Percentiles rank a stretch among this genome's conserved stretches.
Evolutionary conservation across 2,888 invertebrate species (phyloP).

Genomic region (Baccha elongata): DNA sequence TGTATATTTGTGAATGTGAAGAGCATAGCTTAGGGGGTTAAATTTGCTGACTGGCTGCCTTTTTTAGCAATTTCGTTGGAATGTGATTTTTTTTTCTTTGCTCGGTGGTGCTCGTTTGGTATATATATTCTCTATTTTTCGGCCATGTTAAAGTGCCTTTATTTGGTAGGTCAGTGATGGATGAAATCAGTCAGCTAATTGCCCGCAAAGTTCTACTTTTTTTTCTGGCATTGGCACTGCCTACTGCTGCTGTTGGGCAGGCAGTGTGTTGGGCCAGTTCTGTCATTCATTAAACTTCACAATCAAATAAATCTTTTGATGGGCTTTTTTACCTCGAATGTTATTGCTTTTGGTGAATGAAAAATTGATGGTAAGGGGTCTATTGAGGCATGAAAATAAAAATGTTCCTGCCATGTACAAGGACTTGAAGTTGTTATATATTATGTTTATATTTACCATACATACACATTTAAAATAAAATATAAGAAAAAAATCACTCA

Average conservation of each 20-base stretch:
- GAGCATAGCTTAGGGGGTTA: constrained; percentile 51
- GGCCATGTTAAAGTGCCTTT: constrained; percentile 68
- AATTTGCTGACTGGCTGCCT: constrained; percentile 70
- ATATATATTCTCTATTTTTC: constrained; percentile 5
- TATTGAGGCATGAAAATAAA: constrained; percentile 72
- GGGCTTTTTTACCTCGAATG: constrained; percentile 72
- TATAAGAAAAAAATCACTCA: background rate
- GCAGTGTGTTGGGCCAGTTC: constrained; percentile 57
- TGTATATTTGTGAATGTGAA: constrained; percentile 18
- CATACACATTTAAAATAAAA: background rate
- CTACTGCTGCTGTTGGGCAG: constrained; percentile 13
- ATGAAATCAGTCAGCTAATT: constrained; percentile 74
- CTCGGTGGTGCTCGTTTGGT: background rate
- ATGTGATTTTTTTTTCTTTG: constrained; percentile 22
- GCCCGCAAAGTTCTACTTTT: constrained; percentile 68
- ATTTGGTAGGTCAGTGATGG: constrained; percentile 71
- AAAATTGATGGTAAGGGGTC: constrained; percentile 68
- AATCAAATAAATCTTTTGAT: constrained; percentile 74
- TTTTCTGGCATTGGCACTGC: constrained; percentile 53
- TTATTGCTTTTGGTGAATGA: constrained; percentile 71
- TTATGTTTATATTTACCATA: background rate
- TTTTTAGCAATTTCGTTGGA: constrained; percentile 69
- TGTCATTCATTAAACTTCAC: constrained; percentile 73
- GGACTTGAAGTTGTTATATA: constrained; percentile 14
- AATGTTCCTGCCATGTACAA: constrained; percentile 40